These are phyloP conservation scores for Strongylocentrotus purpuratus DNA, from an alignment of 35 echinoderm and acorn worm species.

Conservation along the genomic window DNA sequence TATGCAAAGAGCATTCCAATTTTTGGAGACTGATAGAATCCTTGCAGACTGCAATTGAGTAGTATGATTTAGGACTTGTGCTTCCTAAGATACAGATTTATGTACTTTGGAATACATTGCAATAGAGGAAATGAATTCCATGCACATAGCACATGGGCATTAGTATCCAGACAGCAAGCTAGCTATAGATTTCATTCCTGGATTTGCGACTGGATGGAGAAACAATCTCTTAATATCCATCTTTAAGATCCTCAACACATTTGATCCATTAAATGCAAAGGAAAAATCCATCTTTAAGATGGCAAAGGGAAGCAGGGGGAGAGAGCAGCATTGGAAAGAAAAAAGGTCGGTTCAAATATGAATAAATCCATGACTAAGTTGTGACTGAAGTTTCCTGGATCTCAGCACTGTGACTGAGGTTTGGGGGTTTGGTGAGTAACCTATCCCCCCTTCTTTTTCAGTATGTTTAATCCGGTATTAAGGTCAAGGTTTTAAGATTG, in stretches of 20 bases:
- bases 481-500: slow-evolving; percentile 12
- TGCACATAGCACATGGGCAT: neutral
- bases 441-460: neutral
- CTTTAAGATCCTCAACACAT: neutral
- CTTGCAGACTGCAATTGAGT: neutral
- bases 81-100: neutral
- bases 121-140: neutral
- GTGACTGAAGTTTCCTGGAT: slow-evolving; percentile 19
- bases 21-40: neutral
- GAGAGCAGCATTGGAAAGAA: neutral
- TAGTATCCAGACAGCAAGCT: neutral
- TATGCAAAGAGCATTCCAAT: no score
- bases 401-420: neutral
- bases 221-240: neutral
- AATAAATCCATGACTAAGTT: slow-evolving; percentile 39
- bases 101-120: neutral
- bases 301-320: neutral
- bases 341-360: slow-evolving; percentile 20
- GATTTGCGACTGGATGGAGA: neutral
- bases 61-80: neutral
- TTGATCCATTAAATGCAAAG: neutral
- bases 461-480: neutral
- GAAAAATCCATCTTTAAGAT: neutral
- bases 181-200: neutral
- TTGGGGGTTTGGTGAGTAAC: neutral